Conservation (phyloP, 2,797 vertebrate genomes). For the Salarias fasciatus region DNA sequence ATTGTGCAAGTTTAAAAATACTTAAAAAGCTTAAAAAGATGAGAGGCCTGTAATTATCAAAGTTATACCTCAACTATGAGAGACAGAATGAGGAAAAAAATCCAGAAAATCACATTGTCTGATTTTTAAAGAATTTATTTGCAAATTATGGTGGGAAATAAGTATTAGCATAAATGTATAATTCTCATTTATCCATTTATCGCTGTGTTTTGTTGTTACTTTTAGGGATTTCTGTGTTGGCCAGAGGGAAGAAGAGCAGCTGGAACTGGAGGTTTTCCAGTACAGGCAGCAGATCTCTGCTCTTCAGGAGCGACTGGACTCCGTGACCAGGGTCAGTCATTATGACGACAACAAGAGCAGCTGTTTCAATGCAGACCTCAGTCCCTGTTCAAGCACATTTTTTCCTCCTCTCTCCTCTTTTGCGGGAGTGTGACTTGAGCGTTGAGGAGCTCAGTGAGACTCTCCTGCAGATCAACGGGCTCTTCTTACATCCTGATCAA, state of each 20-base stretch:
- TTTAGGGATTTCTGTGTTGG: constrained; percentile 49
- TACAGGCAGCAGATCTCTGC: constrained; percentile 74
- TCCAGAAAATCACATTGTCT: no score
- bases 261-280: constrained; percentile 73
- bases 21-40: no score
- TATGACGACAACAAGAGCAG: not conserved
- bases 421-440: constrained; percentile 84
- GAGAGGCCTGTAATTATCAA: no score
- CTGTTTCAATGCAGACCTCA: no score
- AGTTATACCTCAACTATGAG: no score
- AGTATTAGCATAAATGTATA: no score
- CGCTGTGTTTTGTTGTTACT: accelerated
- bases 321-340: constrained; percentile 75
- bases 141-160: no score
- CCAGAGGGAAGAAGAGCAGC: constrained; percentile 52
- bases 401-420: no score
- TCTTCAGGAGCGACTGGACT: constrained; percentile 80
- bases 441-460: constrained; percentile 83
- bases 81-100: no score
- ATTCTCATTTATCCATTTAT: not conserved
- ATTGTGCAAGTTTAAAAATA: no score
- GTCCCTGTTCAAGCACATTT: not conserved
- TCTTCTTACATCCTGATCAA: no score
- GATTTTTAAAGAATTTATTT: no score
- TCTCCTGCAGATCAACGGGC: constrained; percentile 78